These are phyloP conservation scores for Sipha flava DNA, from an alignment of 1,140 invertebrate genomes.

Conservation along the genomic window DNA sequence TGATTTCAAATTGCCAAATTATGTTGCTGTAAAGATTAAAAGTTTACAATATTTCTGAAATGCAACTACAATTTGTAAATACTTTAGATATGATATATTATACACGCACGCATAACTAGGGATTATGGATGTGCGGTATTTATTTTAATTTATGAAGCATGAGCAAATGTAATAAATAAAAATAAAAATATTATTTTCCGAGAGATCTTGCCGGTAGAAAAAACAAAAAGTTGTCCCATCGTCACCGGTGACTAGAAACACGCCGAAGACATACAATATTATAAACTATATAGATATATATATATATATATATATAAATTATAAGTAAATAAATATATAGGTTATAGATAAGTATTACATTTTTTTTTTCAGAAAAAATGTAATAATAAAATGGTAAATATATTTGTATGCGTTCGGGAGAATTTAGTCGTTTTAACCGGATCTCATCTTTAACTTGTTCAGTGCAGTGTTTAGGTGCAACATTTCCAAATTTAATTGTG, in stretches of 20 bases:
- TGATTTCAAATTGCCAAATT: neutral
- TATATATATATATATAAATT: neutral
- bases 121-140: neutral
- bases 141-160: conserved; percentile 1
- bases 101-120: neutral
- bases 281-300: neutral
- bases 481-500: conserved; percentile 73
- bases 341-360: neutral
- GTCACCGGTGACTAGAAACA: conserved; percentile 32
- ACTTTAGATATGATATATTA: neutral
- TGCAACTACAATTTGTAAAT: neutral
- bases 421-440: conserved; percentile 42
- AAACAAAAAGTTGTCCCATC: conserved; percentile 28
- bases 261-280: conserved; percentile 24
- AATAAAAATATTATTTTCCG: conserved; percentile 25
- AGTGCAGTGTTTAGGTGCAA: conserved; percentile 74
- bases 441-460: conserved; percentile 60
- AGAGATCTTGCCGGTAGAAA: conserved; percentile 25
- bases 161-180: conserved; percentile 27
- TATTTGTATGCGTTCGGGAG: conserved; percentile 2
- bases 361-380: neutral
- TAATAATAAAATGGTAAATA: neutral
- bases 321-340: neutral
- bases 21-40: neutral
- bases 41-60: neutral